Evolutionary conservation across 2,797 vertebrate genomes (phyloP), one percentile per base, ranked within the genome.

Genomic region (Hyperoplus lanceolatus): DNA sequence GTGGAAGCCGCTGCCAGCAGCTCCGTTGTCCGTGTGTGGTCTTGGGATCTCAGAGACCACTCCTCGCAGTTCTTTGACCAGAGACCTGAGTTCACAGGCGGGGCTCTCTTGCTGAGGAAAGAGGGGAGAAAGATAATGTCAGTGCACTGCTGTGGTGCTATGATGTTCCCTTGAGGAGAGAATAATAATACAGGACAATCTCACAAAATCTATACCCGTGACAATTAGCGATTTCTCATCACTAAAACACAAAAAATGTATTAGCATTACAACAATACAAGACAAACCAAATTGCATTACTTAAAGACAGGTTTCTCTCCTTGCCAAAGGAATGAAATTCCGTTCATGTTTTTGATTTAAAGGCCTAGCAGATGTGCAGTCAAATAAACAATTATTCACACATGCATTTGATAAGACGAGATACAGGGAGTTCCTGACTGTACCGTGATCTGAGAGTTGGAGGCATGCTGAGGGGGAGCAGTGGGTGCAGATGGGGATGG

Each of bases 31-130:
- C 4, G 59, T 73, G 73, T 89, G 86, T 86, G 87, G 84, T 90
- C 87, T 70, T 1, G 61, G 82, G 18, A 93, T 81, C 77, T 92
- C 92, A 4, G 88, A 92, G 74, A 90, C 92, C 70, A 91, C 92
- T 75, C 66, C 92, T 78, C 42, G 86, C 66, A 94, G 55, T 65
- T 96, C 94, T 69, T 89, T 90, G 76, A 94, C 82, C 48, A 95
- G 91, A 79, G 92, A 94, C 74, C 92, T 89, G 15, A 94, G 80
- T 80, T 96, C 94, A 46, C 79, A 78, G 53, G 93, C 3, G 0
- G 94, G 91, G 56, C 94, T 91, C 73, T 95, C 90, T 85, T 91
- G 90, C 79, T 89, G 80, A 10, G 69, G 3, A 80, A 29, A 50
- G 66, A 69, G 45, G 51, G 66, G 42, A 74, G 59, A 74, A 15